A percentile compares a stretch with the other conserved stretches of the same genome.
Conservation (phyloP, 2,113 vertebrate genomes). For the Tragelaphus buxtoni region DNA sequence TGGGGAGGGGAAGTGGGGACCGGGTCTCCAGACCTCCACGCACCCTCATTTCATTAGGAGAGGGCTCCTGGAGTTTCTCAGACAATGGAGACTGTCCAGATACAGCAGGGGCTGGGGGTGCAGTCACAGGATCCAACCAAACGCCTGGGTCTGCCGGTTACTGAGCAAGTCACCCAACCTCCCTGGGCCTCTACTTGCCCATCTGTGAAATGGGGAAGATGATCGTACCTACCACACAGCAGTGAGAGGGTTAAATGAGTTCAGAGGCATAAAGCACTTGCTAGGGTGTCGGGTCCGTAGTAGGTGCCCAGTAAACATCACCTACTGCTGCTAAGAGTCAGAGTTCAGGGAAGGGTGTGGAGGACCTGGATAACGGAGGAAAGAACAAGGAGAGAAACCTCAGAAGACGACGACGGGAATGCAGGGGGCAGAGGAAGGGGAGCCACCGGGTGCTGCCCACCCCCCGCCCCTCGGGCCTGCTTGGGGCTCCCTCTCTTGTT, state of each 20-base stretch:
- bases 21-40: background rate
- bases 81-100: background rate
- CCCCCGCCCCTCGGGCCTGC: background rate
- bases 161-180: background rate
- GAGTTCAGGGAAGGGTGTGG: background rate
- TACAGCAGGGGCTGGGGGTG: background rate
- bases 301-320: background rate
- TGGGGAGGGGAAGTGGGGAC: background rate
- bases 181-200: background rate
- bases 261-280: background rate
- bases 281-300: rapidly evolving
- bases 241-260: background rate
- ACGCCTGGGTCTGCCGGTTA: background rate
- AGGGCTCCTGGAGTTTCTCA: background rate
- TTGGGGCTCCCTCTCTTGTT: background rate
- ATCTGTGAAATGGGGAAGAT: background rate
- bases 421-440: background rate
- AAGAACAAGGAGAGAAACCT: background rate
- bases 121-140: background rate
- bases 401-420: background rate
- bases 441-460: background rate
- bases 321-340: background rate
- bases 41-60: background rate
- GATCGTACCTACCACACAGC: background rate
- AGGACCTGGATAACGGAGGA: background rate